Percentiles rank a stretch among this genome's conserved stretches.
Conservation (phyloP, 2,113 vertebrate species). For the Anolis carolinensis region DNA sequence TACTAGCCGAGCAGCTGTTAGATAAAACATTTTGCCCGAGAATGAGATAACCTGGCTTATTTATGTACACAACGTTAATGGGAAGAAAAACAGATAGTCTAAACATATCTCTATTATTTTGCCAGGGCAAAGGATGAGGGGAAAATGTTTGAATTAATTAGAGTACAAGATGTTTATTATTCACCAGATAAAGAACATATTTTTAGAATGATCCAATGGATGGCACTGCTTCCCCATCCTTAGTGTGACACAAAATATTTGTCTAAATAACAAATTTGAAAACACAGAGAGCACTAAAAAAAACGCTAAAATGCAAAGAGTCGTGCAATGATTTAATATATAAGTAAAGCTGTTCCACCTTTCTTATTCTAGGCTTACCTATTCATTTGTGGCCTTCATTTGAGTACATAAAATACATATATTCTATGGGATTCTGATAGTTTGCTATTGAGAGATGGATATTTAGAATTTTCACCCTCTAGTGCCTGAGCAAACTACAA, state of each 20-base stretch:
- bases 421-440: background rate
- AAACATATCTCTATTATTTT: conserved; percentile 72
- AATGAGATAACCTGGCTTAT: conserved; percentile 81
- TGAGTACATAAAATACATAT: conserved; percentile 16
- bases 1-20: conserved; percentile 75
- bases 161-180: conserved; percentile 63
- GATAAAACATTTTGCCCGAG: conserved; percentile 80
- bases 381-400: conserved; percentile 38
- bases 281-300: no score
- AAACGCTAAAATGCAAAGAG: conserved; percentile 14
- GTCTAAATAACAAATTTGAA: conserved; percentile 44
- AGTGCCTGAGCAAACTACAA: no score
- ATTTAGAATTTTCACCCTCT: no score
- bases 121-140: conserved; percentile 37
- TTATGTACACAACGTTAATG: conserved; percentile 80
- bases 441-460: no score
- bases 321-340: background rate
- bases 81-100: conserved; percentile 60
- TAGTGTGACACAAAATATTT: conserved; percentile 47
- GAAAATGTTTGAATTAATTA: conserved; percentile 70
- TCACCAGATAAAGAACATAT: conserved; percentile 54
- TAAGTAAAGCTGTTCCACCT: background rate
- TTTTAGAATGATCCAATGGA: conserved; percentile 60
- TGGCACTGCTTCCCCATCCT: conserved; percentile 44
- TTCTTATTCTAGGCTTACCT: conserved; percentile 20